A percentile compares a stretch with the other conserved stretches of the same genome.
Conservation (phyloP, 2,113 vertebrate species). For the Pseudorectes ferrugineus region DNA sequence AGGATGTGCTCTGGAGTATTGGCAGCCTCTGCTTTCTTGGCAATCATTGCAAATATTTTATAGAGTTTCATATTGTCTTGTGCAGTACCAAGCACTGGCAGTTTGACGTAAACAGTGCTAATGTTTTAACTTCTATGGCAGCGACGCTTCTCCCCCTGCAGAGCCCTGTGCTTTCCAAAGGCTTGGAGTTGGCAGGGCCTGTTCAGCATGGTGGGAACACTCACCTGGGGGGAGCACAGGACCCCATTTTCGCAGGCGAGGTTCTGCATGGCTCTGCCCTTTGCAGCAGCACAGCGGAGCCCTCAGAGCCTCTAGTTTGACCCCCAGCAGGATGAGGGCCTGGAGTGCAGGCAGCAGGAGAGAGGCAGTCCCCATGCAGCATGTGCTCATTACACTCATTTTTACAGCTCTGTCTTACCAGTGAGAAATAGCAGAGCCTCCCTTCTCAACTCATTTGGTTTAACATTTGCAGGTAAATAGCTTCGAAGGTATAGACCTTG, state of each 20-base stretch:
- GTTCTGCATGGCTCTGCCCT: rapidly evolving
- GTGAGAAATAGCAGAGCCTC: not conserved
- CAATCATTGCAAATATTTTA: constrained; percentile 52
- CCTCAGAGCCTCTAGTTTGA: not conserved
- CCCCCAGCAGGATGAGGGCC: not conserved
- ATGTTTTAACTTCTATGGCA: not conserved
- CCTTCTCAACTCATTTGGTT: not conserved
- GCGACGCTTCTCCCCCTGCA: rapidly evolving
- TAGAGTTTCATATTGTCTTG: constrained; percentile 28
- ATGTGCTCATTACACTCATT: not conserved
- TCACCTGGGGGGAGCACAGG: not conserved
- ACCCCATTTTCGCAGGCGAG: rapidly evolving
- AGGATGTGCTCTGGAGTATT: constrained; percentile 60
- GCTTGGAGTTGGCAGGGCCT: rapidly evolving
- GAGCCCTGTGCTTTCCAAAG: not conserved
- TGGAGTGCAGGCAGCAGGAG: not conserved
- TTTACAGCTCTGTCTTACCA: not conserved
- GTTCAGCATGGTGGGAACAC: rapidly evolving
- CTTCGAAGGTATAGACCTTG: not conserved
- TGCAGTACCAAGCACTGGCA: not conserved
- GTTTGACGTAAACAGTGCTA: not conserved
- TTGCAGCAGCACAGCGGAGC: not conserved
- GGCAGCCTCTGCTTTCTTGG: constrained; percentile 68
- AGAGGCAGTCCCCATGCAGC: not conserved
- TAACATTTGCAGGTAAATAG: not conserved